Conservation (phyloP, 2,797 vertebrate genomes). For the Steatocranus sp. region DNA sequence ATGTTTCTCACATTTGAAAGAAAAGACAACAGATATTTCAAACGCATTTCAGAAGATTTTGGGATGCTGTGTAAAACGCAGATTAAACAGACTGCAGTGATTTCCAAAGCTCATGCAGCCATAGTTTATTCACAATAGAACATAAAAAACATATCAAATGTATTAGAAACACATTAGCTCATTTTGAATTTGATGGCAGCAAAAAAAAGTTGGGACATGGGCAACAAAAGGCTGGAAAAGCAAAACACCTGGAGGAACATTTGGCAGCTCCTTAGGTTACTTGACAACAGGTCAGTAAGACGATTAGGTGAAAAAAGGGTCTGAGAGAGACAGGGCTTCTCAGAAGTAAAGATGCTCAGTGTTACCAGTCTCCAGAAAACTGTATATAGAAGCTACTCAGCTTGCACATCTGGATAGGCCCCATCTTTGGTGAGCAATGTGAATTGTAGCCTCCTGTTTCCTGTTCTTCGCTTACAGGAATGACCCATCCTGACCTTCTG, state of each 20-base stretch:
- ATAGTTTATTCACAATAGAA: neutral
- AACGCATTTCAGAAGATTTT: neutral
- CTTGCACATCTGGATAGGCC: neutral
- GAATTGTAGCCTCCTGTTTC: neutral
- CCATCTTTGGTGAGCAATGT: neutral
- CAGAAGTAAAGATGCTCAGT: neutral
- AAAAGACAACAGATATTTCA: neutral
- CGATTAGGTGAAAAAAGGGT: neutral
- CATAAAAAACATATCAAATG: neutral
- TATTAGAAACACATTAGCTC: neutral
- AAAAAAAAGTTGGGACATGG: neutral
- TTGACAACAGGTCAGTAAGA: neutral
- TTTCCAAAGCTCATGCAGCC: neutral
- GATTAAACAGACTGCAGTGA: neutral
- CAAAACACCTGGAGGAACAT: neutral
- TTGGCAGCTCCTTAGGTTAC: neutral
- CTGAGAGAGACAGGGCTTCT: neutral
- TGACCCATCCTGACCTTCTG: neutral
- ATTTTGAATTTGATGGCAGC: neutral
- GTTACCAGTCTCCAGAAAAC: neutral
- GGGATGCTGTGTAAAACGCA: neutral
- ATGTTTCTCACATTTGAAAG: neutral
- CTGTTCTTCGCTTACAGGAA: neutral
- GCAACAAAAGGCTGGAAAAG: neutral
- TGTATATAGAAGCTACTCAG: neutral